Percentiles rank a stretch among this genome's conserved stretches.
Conservation (phyloP, 2,113 vertebrate genomes). For the Australoheros scitulus region DNA sequence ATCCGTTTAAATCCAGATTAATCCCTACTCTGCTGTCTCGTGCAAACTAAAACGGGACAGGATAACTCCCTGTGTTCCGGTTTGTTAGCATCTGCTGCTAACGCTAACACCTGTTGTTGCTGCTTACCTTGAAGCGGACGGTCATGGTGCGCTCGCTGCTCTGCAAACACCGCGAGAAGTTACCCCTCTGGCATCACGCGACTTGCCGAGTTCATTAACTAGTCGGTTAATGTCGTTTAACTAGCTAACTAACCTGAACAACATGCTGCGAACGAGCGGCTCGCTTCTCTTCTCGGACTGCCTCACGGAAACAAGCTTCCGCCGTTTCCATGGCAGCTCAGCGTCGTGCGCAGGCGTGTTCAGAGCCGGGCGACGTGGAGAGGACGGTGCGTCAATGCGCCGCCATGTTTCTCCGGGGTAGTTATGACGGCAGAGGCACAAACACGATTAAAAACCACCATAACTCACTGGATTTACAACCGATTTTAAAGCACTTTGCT, state of each 20-base stretch:
- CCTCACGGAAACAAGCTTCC: background rate
- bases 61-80: background rate
- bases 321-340: constrained; percentile 62
- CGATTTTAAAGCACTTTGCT: background rate
- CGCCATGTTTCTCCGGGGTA: background rate
- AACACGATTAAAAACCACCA: background rate
- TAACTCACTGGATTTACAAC: too few species aligned
- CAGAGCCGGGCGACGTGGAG: background rate
- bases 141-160: constrained; percentile 44
- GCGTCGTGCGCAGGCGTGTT: constrained; percentile 20
- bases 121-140: constrained; percentile 66
- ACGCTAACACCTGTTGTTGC: constrained; percentile 37
- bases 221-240: background rate
- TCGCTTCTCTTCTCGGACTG: background rate
- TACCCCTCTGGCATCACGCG: fast-evolving
- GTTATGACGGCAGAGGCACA: background rate
- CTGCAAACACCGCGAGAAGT: background rate
- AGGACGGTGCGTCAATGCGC: background rate
- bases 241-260: background rate
- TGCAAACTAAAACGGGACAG: background rate
- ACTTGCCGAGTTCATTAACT: background rate
- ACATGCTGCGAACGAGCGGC: background rate
- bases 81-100: constrained; percentile 12
- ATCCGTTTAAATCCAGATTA: constrained; percentile 26
- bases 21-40: constrained; percentile 1